phyloP scores from a whole-genome alignment of 1,140 invertebrate genomes.

The Radopholus similis region DNA sequence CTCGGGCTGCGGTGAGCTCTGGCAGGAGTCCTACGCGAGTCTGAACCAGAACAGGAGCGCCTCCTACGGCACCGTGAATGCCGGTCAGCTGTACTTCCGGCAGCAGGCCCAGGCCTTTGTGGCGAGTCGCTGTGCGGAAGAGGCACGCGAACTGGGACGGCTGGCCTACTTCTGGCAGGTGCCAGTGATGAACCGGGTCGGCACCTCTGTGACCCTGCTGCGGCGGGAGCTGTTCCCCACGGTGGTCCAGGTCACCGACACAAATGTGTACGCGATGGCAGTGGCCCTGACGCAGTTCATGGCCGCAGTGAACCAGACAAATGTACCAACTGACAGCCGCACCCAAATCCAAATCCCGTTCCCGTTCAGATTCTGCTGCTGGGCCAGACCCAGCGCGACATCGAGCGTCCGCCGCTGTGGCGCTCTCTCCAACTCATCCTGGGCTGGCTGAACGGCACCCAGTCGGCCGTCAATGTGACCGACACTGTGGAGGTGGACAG shows the following conservation, averaged over 20 bases:
- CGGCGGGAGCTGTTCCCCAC: slow-evolving; percentile 34
- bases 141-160: slow-evolving; percentile 35
- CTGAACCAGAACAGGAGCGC: slow-evolving; percentile 2
- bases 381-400: slow-evolving; percentile 6
- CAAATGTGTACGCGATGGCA: slow-evolving; percentile 22
- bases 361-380: slow-evolving; percentile 16
- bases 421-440: background rate
- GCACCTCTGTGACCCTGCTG: slow-evolving; percentile 20
- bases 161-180: slow-evolving; percentile 45
- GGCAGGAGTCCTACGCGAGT: background rate
- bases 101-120: slow-evolving; percentile 38
- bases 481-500: slow-evolving; percentile 15
- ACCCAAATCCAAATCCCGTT: background rate
- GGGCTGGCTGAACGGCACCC: background rate
- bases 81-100: slow-evolving; percentile 29
- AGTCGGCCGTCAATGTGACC: slow-evolving; percentile 17
- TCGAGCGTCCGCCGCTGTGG: slow-evolving; percentile 14
- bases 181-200: slow-evolving; percentile 37
- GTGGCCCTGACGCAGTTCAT: slow-evolving; percentile 31
- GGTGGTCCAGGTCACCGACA: slow-evolving; percentile 31
- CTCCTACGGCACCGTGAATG: background rate
- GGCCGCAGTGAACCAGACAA: slow-evolving; percentile 16
- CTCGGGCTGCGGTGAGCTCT: background rate
- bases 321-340: slow-evolving; percentile 14
- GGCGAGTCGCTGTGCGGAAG: slow-evolving; percentile 33